Conservation (phyloP, 2,888 invertebrate genomes). For the Phengaris arion region DNA sequence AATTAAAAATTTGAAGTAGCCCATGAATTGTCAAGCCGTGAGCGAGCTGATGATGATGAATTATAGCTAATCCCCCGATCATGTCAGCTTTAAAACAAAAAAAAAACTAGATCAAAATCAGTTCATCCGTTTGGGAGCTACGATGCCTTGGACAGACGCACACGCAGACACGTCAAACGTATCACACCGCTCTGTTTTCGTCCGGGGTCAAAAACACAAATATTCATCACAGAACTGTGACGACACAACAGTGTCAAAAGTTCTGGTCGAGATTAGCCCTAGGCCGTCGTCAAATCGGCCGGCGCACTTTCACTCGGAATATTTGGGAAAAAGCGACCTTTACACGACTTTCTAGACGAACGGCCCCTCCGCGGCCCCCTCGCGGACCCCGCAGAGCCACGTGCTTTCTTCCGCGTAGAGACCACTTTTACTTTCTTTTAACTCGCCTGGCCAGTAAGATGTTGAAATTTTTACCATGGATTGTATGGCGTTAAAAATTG, state of each 20-base stretch:
- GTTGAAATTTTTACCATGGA: conserved; percentile 16
- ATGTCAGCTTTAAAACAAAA: no score
- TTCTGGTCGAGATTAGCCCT: conserved; percentile 28
- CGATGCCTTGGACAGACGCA: no score
- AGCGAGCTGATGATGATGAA: no score
- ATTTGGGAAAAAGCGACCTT: conserved; percentile 80
- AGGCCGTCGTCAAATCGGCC: conserved; percentile 56
- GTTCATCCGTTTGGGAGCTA: no score
- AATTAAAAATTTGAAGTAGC: no score
- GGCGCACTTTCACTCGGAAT: conserved; percentile 74
- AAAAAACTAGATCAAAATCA: no score
- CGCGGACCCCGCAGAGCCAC: conserved; percentile 45
- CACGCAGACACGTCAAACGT: no score
- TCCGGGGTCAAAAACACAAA: no score
- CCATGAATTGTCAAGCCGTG: no score
- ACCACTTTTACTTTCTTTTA: conserved; percentile 73
- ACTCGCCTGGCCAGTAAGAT: conserved; percentile 42
- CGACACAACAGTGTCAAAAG: background rate
- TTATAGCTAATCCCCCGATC: no score
- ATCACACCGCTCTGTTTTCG: no score
- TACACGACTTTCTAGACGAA: conserved; percentile 71
- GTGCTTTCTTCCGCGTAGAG: conserved; percentile 62
- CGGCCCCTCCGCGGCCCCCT: conserved; percentile 30
- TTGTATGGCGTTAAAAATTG: background rate
- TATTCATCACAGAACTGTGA: background rate